Base-by-base conservation (phyloP, 2,888 invertebrate genomes). In the Athripsodes cinereus region DNA sequence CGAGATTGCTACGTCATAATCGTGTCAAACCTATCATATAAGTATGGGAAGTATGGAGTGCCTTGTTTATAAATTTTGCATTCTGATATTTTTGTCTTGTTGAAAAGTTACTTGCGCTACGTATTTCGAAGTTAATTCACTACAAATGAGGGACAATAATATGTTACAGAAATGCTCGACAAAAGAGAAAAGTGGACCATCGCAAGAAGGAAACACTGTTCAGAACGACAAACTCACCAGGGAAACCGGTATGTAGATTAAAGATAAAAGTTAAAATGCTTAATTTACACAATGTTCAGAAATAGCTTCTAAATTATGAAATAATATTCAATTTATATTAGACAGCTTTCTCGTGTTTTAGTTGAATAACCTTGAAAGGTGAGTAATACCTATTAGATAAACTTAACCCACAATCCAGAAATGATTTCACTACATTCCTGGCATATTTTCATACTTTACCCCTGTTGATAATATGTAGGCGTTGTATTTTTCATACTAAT, bases 171-270 rank as follows among this genome's bases (percentile, higher is more conserved):
- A 59, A 59, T 59, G 59, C 52, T 40, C 55, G 18, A 26, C 40
- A 22, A 55, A 59, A 31, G 59, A 59, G 21, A 52, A 52, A 48
- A 20, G 52, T 40, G 40, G 40, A 52, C 47, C 57, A 34, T 55
- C 57, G 49, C 44, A 51, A 47, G 55, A 58, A 34, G 58, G 40
- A 40, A 40, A 16, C 40, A 16, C 57, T 21, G 22, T 44, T 31
- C 16, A 50, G 53, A 56, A 55, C 44, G 57, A 52, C 49, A 56
- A 56, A 35, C 40, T 44, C 22, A 58, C 26, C 34, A 53, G 53
- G 21, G 58, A 52, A 50, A 57, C 55, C 61, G 61, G 61, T 61
- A 55, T 51, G 61, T 58, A 60, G 40, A 3, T 40, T n/a, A 8
- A 8, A 26, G 26, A 26, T 26, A 10, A 6, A 26, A 3, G 3